Evolutionary conservation across 2,113 vertebrate genomes (phyloP), one percentile per base, ranked within the genome.

Genomic region (Bos taurus): DNA sequence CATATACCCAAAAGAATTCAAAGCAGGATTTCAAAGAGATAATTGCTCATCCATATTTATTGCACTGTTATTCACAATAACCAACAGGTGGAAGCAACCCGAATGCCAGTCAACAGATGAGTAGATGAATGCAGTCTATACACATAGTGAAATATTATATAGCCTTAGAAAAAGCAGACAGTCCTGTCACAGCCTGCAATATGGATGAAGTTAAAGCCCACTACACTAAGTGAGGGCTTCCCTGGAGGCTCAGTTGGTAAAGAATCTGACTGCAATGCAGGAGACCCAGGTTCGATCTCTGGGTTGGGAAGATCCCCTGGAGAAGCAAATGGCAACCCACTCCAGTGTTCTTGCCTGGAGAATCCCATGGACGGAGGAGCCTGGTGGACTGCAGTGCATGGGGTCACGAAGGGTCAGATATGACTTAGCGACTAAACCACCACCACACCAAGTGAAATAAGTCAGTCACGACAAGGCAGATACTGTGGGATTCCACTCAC

Each of bases 21-120:
- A 88, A 92, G 54, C 83, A 88, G 64, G 15, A 54, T 50, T 52
- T 71, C 33, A n/a, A 67, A 92, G 57, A 92, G 50, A 48, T 40
- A 71, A n/a, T 92, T 59, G 82, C 50, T 71, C 46, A 62, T n/a
- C 15, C 56, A 6, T 25, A 46, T 78, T 91, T 36, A 56, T 21
- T 52, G 43, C 26, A 92, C 50, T 19, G 5, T 82, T 50, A 50
- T 59, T 88, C 10, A 71, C 28, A 50, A 82, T 15, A 50, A 40
- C 40, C 33, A 21, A 77, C 19, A 81, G 10, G 36, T 71, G 23
- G 94, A 43, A 90, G 88, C 88, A 74, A 77, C 54, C 10, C 54
- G 43, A n/a, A 50, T 81, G 40, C 36, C 30, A 33, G 40, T 50
- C 50, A 33, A 13, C 25, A 54, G 74, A 26, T 52, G 40, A 81